These are phyloP conservation scores for Taurulus bubalis DNA, from an alignment of 2,113 vertebrate genomes.

Conservation along the genomic window DNA sequence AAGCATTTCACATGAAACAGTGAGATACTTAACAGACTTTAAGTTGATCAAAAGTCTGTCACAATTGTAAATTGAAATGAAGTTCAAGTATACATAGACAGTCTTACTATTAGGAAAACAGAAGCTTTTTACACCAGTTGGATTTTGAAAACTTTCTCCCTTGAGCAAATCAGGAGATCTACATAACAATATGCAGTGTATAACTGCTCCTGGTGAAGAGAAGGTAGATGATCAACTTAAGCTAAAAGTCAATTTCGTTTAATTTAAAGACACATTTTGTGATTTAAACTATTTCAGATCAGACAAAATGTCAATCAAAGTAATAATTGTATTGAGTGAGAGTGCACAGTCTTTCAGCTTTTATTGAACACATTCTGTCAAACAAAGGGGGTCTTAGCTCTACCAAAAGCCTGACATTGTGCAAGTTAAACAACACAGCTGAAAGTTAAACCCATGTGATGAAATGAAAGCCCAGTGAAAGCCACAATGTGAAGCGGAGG, in stretches of 20 bases:
- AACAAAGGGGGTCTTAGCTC: constrained; percentile 61
- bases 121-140: background rate
- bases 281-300: background rate
- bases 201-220: background rate
- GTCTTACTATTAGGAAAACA: background rate
- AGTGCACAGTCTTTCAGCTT: constrained; percentile 11
- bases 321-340: background rate
- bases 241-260: background rate
- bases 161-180: background rate
- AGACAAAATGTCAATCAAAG: background rate
- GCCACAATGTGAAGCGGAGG: constrained; percentile 34
- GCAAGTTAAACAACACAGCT: constrained; percentile 51
- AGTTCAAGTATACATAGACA: background rate
- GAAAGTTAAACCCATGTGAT: constrained; percentile 60
- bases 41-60: background rate
- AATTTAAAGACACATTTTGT: background rate
- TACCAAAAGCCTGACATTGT: constrained; percentile 68
- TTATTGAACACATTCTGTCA: constrained; percentile 33
- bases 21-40: background rate
- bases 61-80: background rate
- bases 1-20: background rate
- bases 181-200: too few species aligned
- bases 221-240: constrained; percentile 9
- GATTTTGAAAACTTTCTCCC: background rate
- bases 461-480: constrained; percentile 14